Conservation (phyloP, 1,140 invertebrate genomes). For the Drosophila ficusphila region DNA sequence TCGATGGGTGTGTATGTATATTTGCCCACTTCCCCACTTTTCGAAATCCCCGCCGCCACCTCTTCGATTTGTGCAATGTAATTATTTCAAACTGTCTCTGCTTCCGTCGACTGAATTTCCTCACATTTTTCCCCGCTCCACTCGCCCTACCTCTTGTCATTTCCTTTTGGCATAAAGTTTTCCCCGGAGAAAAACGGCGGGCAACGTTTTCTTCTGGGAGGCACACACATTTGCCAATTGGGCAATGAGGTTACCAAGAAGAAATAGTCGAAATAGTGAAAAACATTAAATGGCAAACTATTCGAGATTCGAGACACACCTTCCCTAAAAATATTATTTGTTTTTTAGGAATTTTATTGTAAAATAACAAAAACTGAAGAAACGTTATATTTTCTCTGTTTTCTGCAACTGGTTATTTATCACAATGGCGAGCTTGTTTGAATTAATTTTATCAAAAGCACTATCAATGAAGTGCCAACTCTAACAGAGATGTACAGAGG, state of each 20-base stretch:
- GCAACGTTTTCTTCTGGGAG: constrained; percentile 1
- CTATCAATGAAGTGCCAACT: not conserved
- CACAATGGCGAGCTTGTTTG: too few species aligned
- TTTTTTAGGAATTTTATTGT: too few species aligned
- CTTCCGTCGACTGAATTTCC: constrained; percentile 62
- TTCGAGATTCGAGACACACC: too few species aligned
- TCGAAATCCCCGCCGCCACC: not conserved
- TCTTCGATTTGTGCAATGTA: constrained; percentile 58
- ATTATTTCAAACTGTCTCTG: constrained; percentile 80
- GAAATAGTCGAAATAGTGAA: constrained; percentile 25
- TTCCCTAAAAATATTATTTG: too few species aligned
- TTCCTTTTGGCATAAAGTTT: constrained; percentile 72
- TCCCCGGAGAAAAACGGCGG: constrained; percentile 30
- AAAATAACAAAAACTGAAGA: too few species aligned
- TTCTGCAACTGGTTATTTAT: too few species aligned
- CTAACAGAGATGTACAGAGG: not conserved
- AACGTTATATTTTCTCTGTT: too few species aligned
- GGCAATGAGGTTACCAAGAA: constrained; percentile 52
- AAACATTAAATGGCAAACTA: too few species aligned
- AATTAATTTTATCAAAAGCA: not conserved
- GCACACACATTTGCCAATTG: constrained; percentile 63
- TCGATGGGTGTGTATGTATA: constrained; percentile 39
- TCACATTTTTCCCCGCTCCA: constrained; percentile 20
- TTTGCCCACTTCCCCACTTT: not conserved
- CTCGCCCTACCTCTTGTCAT: constrained; percentile 28